Base-by-base conservation (phyloP, 2,797 vertebrate genomes). In the Coregonus ussuriensis region DNA sequence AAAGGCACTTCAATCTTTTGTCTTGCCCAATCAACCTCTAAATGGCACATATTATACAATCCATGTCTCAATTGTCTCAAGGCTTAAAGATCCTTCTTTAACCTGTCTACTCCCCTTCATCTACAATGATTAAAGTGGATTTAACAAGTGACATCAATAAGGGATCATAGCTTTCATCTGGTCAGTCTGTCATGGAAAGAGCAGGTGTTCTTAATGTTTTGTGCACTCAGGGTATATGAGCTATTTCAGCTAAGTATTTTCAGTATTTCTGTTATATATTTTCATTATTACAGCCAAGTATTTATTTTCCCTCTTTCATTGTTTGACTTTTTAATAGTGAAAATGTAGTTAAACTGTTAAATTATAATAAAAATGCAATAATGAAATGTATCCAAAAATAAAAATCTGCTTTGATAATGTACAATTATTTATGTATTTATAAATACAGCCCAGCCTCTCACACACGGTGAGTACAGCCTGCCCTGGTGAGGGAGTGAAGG, bases 401-500 rank as follows among this genome's bases (percentile, higher is more conserved):
- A n/a, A 21, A 33, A 76, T 14, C 66, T 14, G 2, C 15, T 16
- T 35, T 35, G 66, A 68, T 35, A 16, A 37, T 35, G 6, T 16
- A 16, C 5, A 68, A 35, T 68, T 4, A 63, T 63, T 25, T 47
- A 7, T 47, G 3, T 25, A 1, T 21, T 66, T 15, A 6, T 65
- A 67, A 33, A 71, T 35, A 3, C 18, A 59, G 16, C 65, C 56
- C 33, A 62, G 21, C 70, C 47, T 29, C 62, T 63, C 67, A 76
- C 70, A 66, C 76, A 54, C 25, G 4, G 81, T 81, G 85, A 87
- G 85, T 76, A 56, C 81, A 79, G 88, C 78, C 86, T 88, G 89
- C 88, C 89, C 89, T 85, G 85, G 82, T 82, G 88, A 89, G 92
- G 86, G 89, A 89, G 91, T 91, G 91, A 93, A 92, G 92, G 88